Percentiles rank a stretch among this genome's conserved stretches.
Evolutionary conservation across 2,797 vertebrate species (phyloP).

Genomic region (Odontamblyopus lacepedii): DNA sequence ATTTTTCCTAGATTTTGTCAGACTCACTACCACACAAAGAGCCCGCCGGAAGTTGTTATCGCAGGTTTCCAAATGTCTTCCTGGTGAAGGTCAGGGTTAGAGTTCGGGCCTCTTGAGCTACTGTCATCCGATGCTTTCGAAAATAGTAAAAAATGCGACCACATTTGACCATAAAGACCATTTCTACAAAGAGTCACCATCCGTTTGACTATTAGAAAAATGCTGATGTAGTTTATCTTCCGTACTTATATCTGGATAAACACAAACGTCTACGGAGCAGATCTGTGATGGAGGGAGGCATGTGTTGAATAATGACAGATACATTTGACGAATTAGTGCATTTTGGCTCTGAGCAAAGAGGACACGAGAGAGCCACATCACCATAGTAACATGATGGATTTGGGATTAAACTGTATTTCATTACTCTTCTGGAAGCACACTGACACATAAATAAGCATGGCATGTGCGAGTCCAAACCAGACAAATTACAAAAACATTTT

Average conservation of each 20-base stretch:
- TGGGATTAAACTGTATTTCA: background rate
- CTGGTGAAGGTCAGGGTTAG: too few species aligned
- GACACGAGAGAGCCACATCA: background rate
- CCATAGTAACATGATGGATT: slow-evolving; percentile 10
- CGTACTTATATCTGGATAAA: background rate
- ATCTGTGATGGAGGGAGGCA: background rate
- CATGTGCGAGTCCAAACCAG: background rate
- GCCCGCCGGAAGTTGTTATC: too few species aligned
- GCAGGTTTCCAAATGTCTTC: too few species aligned
- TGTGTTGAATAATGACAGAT: background rate
- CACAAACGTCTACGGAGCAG: background rate
- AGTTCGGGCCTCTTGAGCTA: too few species aligned
- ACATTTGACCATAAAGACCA: too few species aligned
- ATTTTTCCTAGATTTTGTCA: too few species aligned
- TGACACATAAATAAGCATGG: slow-evolving; percentile 1
- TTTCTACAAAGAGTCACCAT: too few species aligned
- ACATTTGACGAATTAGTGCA: background rate
- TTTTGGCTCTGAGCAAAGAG: slow-evolving; percentile 4
- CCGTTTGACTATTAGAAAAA: too few species aligned
- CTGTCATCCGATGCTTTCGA: too few species aligned
- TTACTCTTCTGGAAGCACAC: background rate
- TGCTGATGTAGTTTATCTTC: too few species aligned
- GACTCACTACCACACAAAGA: too few species aligned
- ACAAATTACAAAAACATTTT: background rate
- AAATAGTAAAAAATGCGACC: too few species aligned